A percentile compares a stretch with the other conserved stretches of the same genome.
phyloP scores from a whole-genome alignment of 2,888 invertebrate species.

The Gymnosoma rotundatum region DNA sequence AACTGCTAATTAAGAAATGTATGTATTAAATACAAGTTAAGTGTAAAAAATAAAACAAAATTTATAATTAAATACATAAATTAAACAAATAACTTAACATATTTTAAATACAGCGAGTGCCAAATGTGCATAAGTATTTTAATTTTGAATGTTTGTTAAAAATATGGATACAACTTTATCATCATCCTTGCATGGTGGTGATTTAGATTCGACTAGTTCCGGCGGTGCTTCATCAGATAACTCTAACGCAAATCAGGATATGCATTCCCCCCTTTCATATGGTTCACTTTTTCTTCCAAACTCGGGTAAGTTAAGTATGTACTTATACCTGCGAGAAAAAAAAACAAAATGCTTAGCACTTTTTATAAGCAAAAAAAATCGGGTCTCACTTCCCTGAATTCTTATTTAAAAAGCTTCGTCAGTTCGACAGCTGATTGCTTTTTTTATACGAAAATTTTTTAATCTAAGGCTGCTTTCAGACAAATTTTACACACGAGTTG shows the following conservation, averaged over 20 bases:
- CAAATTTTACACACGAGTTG: too few species aligned
- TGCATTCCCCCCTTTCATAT: conserved; percentile 80
- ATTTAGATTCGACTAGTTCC: conserved; percentile 82
- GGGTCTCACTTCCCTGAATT: too few species aligned
- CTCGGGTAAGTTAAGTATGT: conserved; percentile 74
- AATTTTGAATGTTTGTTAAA: conserved; percentile 78
- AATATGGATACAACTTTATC: conserved; percentile 80
- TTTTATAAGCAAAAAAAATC: too few species aligned
- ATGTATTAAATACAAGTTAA: not conserved
- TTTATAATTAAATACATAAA: not conserved
- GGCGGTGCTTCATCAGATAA: conserved; percentile 81
- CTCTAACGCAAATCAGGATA: conserved; percentile 79
- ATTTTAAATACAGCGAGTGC: conserved; percentile 7
- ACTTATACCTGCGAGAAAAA: not conserved
- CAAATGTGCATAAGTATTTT: conserved; percentile 14
- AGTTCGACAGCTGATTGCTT: too few species aligned
- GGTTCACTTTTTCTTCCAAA: conserved; percentile 80
- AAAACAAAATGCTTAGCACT: too few species aligned
- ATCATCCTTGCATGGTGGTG: conserved; percentile 79
- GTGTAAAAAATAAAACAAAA: conserved; percentile 3
- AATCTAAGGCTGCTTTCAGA: too few species aligned
- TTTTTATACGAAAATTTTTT: too few species aligned
- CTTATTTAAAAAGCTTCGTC: too few species aligned
- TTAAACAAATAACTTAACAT: not conserved
- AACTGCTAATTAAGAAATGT: conserved; percentile 6